Conservation (phyloP, 2,113 vertebrate species). For the Siphamia tubifer region DNA sequence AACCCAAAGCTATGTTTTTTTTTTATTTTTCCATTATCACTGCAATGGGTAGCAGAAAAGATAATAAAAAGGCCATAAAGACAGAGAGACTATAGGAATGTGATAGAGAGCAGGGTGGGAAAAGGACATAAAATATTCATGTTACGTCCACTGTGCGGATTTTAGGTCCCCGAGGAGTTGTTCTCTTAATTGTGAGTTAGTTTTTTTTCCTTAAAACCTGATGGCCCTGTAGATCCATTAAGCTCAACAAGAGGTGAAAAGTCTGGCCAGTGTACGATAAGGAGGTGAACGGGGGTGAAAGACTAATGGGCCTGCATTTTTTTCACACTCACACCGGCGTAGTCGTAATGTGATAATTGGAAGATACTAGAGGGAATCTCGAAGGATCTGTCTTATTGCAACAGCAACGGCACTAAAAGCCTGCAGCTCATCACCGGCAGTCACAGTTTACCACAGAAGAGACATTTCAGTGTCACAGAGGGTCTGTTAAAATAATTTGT, state of each 20-base stretch:
- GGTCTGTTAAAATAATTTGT: slow-evolving; percentile 50
- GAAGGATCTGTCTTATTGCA: slow-evolving; percentile 70
- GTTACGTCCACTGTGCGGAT: slow-evolving; percentile 44
- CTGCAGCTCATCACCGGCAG: slow-evolving; percentile 45
- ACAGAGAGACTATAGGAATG: slow-evolving; percentile 19
- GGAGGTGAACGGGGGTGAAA: slow-evolving; percentile 81
- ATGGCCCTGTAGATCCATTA: slow-evolving; percentile 70
- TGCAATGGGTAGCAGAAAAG: slow-evolving; percentile 11
- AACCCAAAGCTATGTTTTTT: too few species aligned
- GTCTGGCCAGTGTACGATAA: slow-evolving; percentile 56
- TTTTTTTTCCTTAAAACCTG: slow-evolving; percentile 69
- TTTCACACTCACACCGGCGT: slow-evolving; percentile 79
- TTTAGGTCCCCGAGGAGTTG: slow-evolving; percentile 59
- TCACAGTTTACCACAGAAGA: slow-evolving; percentile 46
- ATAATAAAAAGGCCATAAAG: slow-evolving; percentile 16
- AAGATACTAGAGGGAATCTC: slow-evolving; percentile 81
- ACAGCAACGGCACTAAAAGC: slow-evolving; percentile 59
- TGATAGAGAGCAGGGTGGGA: slow-evolving; percentile 8
- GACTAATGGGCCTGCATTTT: slow-evolving; percentile 84
- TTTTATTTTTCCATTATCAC: slow-evolving; percentile 13
- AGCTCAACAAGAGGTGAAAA: slow-evolving; percentile 66
- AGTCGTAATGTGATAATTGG: slow-evolving; percentile 86
- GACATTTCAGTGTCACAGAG: slow-evolving; percentile 38
- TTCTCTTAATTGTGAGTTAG: slow-evolving; percentile 74
- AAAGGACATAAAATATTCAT: slow-evolving; percentile 56